Evolutionary conservation across 2,113 vertebrate species (phyloP).

Genomic region (Ictalurus furcatus): DNA sequence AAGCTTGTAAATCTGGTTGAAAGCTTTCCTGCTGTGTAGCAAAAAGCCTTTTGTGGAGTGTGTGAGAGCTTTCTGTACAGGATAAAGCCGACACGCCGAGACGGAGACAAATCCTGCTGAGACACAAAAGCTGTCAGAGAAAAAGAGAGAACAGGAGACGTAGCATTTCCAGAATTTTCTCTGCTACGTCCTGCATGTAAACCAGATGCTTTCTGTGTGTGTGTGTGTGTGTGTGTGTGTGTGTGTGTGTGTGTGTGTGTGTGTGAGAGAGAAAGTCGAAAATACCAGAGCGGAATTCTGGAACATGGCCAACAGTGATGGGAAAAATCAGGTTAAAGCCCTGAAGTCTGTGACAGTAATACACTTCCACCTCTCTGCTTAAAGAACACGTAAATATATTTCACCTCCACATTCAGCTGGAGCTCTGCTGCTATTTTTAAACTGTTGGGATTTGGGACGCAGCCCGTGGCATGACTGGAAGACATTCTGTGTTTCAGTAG

Average conservation of each 20-base stretch:
- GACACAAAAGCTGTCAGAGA: conserved; percentile 14
- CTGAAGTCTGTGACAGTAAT: neutral
- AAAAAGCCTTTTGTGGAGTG: conserved; percentile 68
- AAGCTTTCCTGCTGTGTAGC: conserved; percentile 71
- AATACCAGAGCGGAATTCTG: neutral
- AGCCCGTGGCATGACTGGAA: neutral
- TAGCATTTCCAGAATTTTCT: conserved; percentile 15
- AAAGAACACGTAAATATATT: neutral
- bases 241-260: conserved; percentile 12
- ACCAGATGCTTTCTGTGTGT: neutral
- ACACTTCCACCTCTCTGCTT: neutral
- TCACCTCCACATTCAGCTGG: neutral
- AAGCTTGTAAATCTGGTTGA: conserved; percentile 51
- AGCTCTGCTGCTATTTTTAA: neutral
- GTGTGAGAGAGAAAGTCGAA: neutral
- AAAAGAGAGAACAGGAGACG: conserved; percentile 4
- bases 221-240: too few species aligned
- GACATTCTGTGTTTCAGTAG: neutral
- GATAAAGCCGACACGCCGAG: conserved; percentile 71
- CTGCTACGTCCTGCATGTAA: conserved; percentile 20
- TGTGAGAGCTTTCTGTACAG: conserved; percentile 55
- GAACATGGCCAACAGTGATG: neutral
- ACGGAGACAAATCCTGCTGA: conserved; percentile 34
- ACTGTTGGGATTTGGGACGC: conserved; percentile 3
- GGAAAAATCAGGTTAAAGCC: neutral